Base-by-base conservation (phyloP, 1,140 invertebrate species). In the Drosophila cardini region DNA sequence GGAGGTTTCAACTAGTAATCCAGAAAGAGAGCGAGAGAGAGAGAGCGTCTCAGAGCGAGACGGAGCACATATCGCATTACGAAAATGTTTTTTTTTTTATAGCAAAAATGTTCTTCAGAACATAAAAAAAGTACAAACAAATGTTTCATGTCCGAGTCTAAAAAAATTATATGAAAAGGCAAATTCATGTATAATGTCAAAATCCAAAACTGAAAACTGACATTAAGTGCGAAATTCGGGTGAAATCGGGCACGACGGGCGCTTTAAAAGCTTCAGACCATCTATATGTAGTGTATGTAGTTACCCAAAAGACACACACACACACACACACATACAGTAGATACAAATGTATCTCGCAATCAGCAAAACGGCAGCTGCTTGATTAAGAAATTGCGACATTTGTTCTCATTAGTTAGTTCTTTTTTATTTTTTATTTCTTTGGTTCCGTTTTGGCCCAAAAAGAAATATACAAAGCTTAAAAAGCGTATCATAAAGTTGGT, bases 1-100 rank as follows among this genome's bases (percentile, higher is more conserved):
- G 56, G 18, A 55, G 53, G 57, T 38, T n/a, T 32, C 15, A 38
- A 38, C 60, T 52, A 62, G 45, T 40, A 5, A 61, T 15, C 34
- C 11, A 38, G 36, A n/a, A 11, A n/a, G 9, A 11, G 36, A 38
- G 5, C 21, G 11, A 40, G 11, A 4, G 9, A n/a, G 9, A 11
- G 36, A 38, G 5, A 3, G 11, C n/a, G 11, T 10, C 2, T n/a
- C 9, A 11, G 36, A 43, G 6, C 9, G 21, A 26, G 21, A 43
- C 11, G 26, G 15, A 8, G 13, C 46, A 74, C 74, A 84, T 85
- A 85, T 85, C 82, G 79, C 72, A 76, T 86, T 86, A 86, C 82
- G 82, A 86, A 86, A 86, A 73, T 78, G 64, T 68, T 64, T 83
- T 85, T 68, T 64, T 83, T 85, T 85, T 86, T 78, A 79, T 86